Base-by-base conservation (phyloP, 2,797 vertebrate genomes). In the Gymnoscopelus braueri region DNA sequence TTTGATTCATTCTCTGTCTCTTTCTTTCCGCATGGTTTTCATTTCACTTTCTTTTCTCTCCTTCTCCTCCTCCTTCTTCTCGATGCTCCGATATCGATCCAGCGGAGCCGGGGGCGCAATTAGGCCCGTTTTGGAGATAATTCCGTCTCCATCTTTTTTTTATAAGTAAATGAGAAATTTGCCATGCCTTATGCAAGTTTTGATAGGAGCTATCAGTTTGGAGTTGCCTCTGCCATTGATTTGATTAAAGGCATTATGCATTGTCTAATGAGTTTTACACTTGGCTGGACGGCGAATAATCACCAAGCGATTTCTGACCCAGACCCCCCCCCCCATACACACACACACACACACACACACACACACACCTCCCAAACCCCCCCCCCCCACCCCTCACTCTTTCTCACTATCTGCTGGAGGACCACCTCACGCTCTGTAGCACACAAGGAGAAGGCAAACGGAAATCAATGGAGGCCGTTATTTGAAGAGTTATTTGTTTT, bases 201-300 rank as follows among this genome's bases (percentile, higher is more conserved):
- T 87, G 89, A 91, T 91, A 84, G 86, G 84, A 85, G 87, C 90
- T 84, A 87, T 91, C 89, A 86, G 85, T 92, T 89, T 88, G 80
- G 81, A 89, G 89, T 88, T 90, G 87, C 89, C 81, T 82, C 84
- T 84, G 94, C 94, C 95, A 97, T 98, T 96, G 97, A 98, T 95
- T 95, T 96, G 95, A 98, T 98, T 97, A 98, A 95, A 94, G 95
- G 95, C 96, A 96, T 98, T 96, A 96, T 95, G 95, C 96, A 94
- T 96, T 96, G 95, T 96, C 96, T 98, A 98, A 99, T 98, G 96
- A 98, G 95, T 96, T 98, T 98, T 97, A 96, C 97, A 97, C 96
- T 95, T 97, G 95, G 95, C 93, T 97, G 97, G 94, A 86, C 97
- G 95, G 94, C 93, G 93, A 96, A 96, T 97, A 98, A 98, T 97